Evolutionary conservation across 53 echinoderm and acorn worm genomes (phyloP), one percentile per base, ranked within the genome.

Genomic region (Luidia sarsii): DNA sequence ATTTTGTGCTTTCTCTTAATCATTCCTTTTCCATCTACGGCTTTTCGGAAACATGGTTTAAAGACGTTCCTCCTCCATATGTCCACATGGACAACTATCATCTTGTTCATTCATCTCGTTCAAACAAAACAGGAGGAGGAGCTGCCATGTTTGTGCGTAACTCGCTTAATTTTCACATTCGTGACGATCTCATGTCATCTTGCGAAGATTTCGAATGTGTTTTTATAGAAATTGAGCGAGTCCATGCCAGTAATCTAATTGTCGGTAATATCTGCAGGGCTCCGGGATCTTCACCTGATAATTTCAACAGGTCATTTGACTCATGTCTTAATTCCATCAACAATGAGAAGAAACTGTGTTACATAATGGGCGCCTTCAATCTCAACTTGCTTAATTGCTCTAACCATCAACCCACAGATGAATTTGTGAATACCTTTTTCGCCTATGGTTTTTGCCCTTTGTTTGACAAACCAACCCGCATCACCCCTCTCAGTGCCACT

Each of bases 201-300:
- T 54, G 23, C 2, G 20, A 54, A 24, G 54, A 54, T 2, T 61
- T 32, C 61, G 61, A 61, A 18, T 61, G 32, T 33, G 16, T 48
- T 38, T 66, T 67, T 27, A 19, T 67, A 10, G 48, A 45, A 67
- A 67, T 27, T 67, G 25, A 46, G 14, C 61, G 61, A 18, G 33
- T 16, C 13, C 33, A 33, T 25, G 31, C 61, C 18, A 2, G 61
- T 15, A 61, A 61, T 61, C 16, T 61, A 18, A 33, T 61, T 46
- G 48, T 68, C 1, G 68, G 68, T 4, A 48, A 68, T 68, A 32
- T 68, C 30, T 68, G 48, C 68, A 68, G 68, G 49, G 68, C 68
- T 46, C 68, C 68, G 27, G 25, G 48, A 1, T 53, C 68, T 22
- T 34, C 35, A 19, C 15, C 30, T 63, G 27, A 24, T 46, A 24